phyloP scores from a whole-genome alignment of 2,888 invertebrate genomes.

The Platycnemis pennipes region DNA sequence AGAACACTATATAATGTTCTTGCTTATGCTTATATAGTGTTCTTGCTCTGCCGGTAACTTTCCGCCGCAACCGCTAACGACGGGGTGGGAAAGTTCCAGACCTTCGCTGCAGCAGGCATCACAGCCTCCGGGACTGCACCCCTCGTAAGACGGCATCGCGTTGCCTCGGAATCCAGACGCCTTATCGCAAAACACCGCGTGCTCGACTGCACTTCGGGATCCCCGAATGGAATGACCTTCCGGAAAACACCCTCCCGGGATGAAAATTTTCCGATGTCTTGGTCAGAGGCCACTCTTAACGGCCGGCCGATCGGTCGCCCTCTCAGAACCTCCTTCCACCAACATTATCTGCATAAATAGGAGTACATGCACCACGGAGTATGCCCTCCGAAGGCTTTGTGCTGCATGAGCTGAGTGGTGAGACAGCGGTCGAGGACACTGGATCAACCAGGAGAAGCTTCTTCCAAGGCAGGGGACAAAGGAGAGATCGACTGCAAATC shows the following conservation, averaged over 20 bases:
- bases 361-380: not conserved
- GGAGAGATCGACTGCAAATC: too few species aligned
- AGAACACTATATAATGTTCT: too few species aligned
- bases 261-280: not conserved
- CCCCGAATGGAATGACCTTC: not conserved
- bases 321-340: not conserved
- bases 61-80: not conserved
- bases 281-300: too few species aligned
- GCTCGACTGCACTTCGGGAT: too few species aligned
- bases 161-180: too few species aligned
- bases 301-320: too few species aligned
- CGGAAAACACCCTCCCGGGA: not conserved
- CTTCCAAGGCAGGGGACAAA: too few species aligned
- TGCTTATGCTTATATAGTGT: too few species aligned
- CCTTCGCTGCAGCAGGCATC: not conserved
- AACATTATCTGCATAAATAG: not conserved
- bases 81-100: not conserved
- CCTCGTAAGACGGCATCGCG: not conserved
- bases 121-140: not conserved
- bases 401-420: not conserved
- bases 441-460: too few species aligned
- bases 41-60: not conserved
- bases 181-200: too few species aligned
- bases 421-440: too few species aligned
- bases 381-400: not conserved